These are phyloP conservation scores for Lasioglossum calceatum DNA, from an alignment of 2,888 invertebrate genomes.

Conservation along the genomic window DNA sequence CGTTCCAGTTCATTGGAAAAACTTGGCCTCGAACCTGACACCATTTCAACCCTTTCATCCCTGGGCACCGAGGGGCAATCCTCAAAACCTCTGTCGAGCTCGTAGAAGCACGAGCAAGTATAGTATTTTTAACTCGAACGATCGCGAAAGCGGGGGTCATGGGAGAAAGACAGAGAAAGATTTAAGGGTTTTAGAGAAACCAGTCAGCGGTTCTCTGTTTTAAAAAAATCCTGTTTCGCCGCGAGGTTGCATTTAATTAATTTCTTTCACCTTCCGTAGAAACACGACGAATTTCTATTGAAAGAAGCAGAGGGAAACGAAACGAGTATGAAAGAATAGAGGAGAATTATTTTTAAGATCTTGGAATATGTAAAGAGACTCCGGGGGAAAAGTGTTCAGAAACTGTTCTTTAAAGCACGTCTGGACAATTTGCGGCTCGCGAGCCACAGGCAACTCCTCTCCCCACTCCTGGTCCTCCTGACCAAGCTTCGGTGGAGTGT, in stretches of 20 bases:
- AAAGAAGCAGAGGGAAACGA: background rate
- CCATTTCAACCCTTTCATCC: conserved; percentile 33
- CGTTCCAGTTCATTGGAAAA: conserved; percentile 18
- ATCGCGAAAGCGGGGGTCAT: conserved; percentile 40
- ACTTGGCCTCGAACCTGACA: conserved; percentile 33
- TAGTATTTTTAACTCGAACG: conserved; percentile 77
- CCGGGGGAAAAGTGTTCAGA: background rate
- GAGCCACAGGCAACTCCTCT: too few species aligned
- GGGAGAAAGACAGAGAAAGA: conserved; percentile 60
- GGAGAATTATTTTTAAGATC: background rate
- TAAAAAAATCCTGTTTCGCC: background rate
- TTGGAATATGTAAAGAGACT: background rate
- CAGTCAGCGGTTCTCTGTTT: conserved; percentile 58
- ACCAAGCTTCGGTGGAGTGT: too few species aligned
- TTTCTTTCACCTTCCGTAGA: background rate
- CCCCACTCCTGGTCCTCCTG: too few species aligned
- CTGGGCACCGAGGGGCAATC: conserved; percentile 51
- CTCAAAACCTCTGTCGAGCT: conserved; percentile 63
- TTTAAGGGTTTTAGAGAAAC: conserved; percentile 63
- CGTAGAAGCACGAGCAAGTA: conserved; percentile 57
- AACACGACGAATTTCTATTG: background rate
- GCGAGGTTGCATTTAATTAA: conserved; percentile 6
- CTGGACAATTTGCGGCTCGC: too few species aligned
- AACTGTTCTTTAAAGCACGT: background rate
- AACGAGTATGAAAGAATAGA: background rate